These are phyloP conservation scores for Pollenia amentaria DNA, from an alignment of 2,888 invertebrate species.

Conservation along the genomic window DNA sequence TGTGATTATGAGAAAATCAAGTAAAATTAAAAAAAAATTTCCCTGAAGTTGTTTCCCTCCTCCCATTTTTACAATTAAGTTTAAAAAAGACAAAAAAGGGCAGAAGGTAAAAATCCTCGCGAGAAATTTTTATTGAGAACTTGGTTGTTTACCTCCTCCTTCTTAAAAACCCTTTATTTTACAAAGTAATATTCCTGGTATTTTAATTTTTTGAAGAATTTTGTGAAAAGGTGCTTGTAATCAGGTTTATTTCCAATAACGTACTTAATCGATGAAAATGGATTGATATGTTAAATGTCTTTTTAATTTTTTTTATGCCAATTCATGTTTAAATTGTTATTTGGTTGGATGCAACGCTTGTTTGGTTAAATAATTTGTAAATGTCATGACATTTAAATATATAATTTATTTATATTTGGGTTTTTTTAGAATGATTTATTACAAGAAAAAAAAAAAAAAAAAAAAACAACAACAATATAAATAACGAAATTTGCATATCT, in stretches of 20 bases:
- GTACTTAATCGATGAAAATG: conserved; percentile 44
- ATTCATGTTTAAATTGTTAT: conserved; percentile 29
- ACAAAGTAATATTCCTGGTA: background rate
- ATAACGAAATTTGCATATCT: conserved; percentile 35
- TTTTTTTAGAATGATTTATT: conserved; percentile 54
- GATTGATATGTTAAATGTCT: conserved; percentile 45
- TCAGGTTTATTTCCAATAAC: conserved; percentile 44
- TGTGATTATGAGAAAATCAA: no score
- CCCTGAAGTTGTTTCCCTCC: no score
- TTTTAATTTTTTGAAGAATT: conserved; percentile 39
- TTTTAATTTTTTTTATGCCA: conserved; percentile 30
- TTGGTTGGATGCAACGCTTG: conserved; percentile 14
- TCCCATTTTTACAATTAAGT: no score
- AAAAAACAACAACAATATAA: background rate
- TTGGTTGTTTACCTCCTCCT: background rate
- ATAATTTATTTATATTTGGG: conserved; percentile 54
- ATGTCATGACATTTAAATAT: conserved; percentile 69
- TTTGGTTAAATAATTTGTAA: conserved; percentile 50
- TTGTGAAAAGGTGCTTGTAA: conserved; percentile 52
- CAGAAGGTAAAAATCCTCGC: no score
- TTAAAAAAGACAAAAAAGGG: no score
- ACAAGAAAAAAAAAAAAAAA: conserved; percentile 17
- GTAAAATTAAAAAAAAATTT: no score
- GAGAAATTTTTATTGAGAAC: no score
- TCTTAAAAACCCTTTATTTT: conserved; percentile 4